Base-by-base conservation (phyloP, 2,113 vertebrate genomes). In the Nematolebias whitei region DNA sequence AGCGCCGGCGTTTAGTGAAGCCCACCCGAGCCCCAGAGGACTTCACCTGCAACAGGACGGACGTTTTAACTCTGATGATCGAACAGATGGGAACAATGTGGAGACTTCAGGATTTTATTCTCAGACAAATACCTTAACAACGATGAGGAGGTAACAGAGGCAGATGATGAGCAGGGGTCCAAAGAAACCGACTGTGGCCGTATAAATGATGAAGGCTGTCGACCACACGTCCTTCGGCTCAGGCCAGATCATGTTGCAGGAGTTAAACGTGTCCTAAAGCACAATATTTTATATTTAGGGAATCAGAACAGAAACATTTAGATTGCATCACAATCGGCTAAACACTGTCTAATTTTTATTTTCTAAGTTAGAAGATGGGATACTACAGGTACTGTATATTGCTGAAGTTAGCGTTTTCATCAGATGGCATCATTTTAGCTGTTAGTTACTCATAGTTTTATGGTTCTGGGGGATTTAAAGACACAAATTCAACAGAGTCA, bases 211-310 rank as follows among this genome's bases (percentile, higher is more conserved):
- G 87, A 98, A 98, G 0, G 90, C 93, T 0, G 95, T 93, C 0
- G 94, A 94, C 96, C 96, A 98, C 24, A 95, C 83, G 2, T 82
- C 88, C 50, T 93, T 91, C 0, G 96, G 96, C 66, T 98, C 97
- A 0, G 96, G 97, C 96, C 96, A 98, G 89, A 88, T 96, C 91
- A 98, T 94, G 89, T 98, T 98, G 83, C 97, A 98, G 20, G 94
- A 96, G 54, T 94, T 86, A 61, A 89, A 94, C 0, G 83, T 90
- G 53, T 95, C 93, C 88, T 96, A 89, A 64, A 19, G 32, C 32
- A 63, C 24, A 2, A 11, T 29, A 50, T 15, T 55, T 35, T 8
- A 35, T 6, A 35, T 35, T 20, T 19, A 58, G 52, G 32, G 13
- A 15, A 49, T 29, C 7, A 29, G 3, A 29, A 7, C 3, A 59